Percentiles rank a stretch among this genome's conserved stretches.
Evolutionary conservation across 2,888 invertebrate genomes (phyloP).

Genomic region (Cheilosia urbana): DNA sequence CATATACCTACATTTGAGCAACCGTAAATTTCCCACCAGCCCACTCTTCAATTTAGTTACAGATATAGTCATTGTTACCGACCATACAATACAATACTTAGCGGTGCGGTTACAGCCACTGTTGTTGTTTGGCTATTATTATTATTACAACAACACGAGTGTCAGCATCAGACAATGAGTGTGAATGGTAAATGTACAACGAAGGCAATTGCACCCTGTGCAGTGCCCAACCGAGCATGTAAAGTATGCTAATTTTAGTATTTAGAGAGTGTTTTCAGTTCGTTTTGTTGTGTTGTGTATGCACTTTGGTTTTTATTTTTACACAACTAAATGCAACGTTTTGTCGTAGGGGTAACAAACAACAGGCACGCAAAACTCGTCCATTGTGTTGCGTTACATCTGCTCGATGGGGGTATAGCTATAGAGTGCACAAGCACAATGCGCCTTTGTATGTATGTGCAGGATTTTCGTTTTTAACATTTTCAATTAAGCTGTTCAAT

Average conservation of each 20-base stretch:
- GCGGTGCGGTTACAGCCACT: background rate
- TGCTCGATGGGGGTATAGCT: background rate
- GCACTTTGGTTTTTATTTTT: constrained; percentile 19
- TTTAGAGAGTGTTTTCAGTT: constrained; percentile 60
- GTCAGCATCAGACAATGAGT: constrained; percentile 47
- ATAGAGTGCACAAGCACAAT: background rate
- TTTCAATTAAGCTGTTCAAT: constrained; percentile 51
- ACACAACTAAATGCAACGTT: background rate
- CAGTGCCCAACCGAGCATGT: constrained; percentile 65
- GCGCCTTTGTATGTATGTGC: background rate
- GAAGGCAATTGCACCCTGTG: constrained; percentile 54
- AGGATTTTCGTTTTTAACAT: constrained; percentile 26
- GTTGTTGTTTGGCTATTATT: constrained; percentile 37
- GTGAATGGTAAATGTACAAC: constrained; percentile 34
- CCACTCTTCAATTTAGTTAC: constrained; percentile 29
- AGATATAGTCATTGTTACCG: constrained; percentile 1
- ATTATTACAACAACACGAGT: constrained; percentile 26
- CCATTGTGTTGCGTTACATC: constrained; percentile 6
- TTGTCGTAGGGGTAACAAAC: constrained; percentile 13
- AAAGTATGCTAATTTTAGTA: constrained; percentile 74
- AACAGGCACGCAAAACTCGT: background rate
- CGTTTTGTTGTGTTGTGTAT: constrained; percentile 23
- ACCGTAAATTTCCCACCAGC: constrained; percentile 57
- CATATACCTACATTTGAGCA: background rate
- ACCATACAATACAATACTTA: background rate